These are phyloP conservation scores for Bovichtus variegatus DNA, from an alignment of 2,797 vertebrate genomes.

Conservation along the genomic window DNA sequence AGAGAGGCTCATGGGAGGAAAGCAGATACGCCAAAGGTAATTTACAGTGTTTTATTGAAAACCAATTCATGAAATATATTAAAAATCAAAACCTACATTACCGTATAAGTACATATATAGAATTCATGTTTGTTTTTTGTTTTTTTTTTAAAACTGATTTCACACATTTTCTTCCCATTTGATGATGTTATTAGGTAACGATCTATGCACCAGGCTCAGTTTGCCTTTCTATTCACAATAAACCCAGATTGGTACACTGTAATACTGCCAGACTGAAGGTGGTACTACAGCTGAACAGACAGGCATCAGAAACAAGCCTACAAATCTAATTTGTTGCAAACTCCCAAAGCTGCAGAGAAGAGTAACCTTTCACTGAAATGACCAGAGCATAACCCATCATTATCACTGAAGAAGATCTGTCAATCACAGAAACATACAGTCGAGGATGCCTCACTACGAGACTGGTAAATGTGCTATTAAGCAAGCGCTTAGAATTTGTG, in stretches of 20 bases:
- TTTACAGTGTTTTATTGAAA: slow-evolving; percentile 19
- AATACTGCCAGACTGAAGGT: slow-evolving; percentile 11
- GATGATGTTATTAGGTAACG: background rate
- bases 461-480: slow-evolving; percentile 33
- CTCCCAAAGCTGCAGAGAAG: slow-evolving; percentile 10
- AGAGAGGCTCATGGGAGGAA: slow-evolving; percentile 13
- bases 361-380: slow-evolving; percentile 44
- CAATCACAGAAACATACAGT: slow-evolving; percentile 12
- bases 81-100: slow-evolving; percentile 3
- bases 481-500: slow-evolving; percentile 27
- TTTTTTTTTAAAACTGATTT: background rate
- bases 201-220: background rate
- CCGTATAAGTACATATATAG: background rate
- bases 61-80: background rate
- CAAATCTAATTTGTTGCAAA: slow-evolving; percentile 1
- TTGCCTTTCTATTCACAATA: background rate
- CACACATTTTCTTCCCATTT: background rate
- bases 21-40: slow-evolving; percentile 7
- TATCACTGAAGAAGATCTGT: slow-evolving; percentile 24
- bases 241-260: background rate
- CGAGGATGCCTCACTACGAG: slow-evolving; percentile 2
- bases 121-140: background rate
- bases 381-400: slow-evolving; percentile 28
- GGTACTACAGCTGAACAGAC: slow-evolving; percentile 30
- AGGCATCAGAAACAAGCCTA: slow-evolving; percentile 39